Percentiles rank a stretch among this genome's conserved stretches.
phyloP scores from a whole-genome alignment of 2,888 invertebrate species.

The Drosophila putrida region DNA sequence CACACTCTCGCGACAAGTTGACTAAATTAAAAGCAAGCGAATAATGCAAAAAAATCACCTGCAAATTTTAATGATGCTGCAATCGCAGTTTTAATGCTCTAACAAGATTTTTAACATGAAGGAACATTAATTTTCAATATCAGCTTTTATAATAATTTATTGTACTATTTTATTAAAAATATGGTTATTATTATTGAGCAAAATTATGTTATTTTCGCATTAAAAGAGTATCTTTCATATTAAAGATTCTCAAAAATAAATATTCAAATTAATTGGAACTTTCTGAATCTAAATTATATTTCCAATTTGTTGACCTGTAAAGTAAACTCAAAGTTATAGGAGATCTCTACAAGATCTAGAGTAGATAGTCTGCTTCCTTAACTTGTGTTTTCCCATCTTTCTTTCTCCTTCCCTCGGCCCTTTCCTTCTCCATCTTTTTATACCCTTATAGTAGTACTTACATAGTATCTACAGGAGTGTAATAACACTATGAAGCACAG shows the following conservation, averaged over 20 bases:
- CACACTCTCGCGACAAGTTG: constrained; percentile 76
- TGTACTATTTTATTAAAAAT: not conserved
- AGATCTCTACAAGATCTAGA: not conserved
- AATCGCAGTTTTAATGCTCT: constrained; percentile 23
- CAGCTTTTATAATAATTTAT: no score
- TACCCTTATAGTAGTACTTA: constrained; percentile 9
- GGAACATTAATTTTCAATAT: not conserved
- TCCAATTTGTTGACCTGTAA: no score
- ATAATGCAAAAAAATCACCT: not conserved
- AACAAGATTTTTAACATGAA: not conserved
- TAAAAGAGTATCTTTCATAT: no score
- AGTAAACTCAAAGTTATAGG: not conserved
- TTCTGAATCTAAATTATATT: no score
- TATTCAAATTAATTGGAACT: not conserved
- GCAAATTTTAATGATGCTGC: not conserved
- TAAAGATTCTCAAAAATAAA: no score
- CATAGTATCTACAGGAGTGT: constrained; percentile 25
- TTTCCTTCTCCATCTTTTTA: not conserved
- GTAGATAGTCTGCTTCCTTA: constrained; percentile 13
- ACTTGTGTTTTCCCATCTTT: no score
- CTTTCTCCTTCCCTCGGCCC: not conserved
- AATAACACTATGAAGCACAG: constrained; percentile 55
- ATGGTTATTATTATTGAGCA: no score
- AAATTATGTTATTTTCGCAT: no score
- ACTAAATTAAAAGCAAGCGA: constrained; percentile 81